Conservation (phyloP, 2,888 invertebrate species). For the Oscheius myriophilus region DNA sequence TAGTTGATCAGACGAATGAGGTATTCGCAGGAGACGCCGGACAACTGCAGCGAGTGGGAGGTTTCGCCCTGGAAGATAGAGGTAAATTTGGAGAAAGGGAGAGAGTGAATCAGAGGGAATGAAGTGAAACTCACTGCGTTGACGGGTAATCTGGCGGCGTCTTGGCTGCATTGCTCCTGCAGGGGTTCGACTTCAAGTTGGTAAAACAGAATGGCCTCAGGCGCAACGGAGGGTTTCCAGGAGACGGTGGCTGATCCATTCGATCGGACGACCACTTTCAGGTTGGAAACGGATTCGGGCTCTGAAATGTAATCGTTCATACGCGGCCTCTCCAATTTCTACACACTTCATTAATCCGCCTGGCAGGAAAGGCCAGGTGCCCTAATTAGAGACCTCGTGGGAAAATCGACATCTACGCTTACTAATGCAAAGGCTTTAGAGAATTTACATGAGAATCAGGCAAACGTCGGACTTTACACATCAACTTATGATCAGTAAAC, state of each 20-base stretch:
- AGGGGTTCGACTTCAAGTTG: constrained; percentile 37
- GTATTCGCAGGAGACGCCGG: constrained; percentile 58
- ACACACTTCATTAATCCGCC: neutral
- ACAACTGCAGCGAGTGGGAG: constrained; percentile 45
- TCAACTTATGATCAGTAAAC: too few species aligned
- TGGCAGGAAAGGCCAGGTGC: too few species aligned
- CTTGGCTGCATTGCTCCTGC: constrained; percentile 4
- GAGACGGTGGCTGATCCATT: constrained; percentile 57
- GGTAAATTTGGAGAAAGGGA: neutral
- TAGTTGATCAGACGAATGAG: constrained; percentile 61
- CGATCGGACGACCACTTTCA: constrained; percentile 50
- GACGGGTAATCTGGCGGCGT: constrained; percentile 47
- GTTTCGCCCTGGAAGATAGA: constrained; percentile 48
- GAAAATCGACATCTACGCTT: too few species aligned
- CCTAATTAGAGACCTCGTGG: too few species aligned
- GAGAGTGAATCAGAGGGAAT: too few species aligned
- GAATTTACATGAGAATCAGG: too few species aligned
- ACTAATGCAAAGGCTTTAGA: neutral
- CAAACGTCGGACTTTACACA: too few species aligned
- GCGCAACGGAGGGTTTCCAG: constrained; percentile 62
- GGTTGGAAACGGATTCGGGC: constrained; percentile 63
- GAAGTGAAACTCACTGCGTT: constrained; percentile 45
- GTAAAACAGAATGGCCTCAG: constrained; percentile 60
- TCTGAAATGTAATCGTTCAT: constrained; percentile 45
- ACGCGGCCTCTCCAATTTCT: neutral